phyloP scores from a whole-genome alignment of 2,888 invertebrate genomes.

The Lepeophtheirus nordmannii region DNA sequence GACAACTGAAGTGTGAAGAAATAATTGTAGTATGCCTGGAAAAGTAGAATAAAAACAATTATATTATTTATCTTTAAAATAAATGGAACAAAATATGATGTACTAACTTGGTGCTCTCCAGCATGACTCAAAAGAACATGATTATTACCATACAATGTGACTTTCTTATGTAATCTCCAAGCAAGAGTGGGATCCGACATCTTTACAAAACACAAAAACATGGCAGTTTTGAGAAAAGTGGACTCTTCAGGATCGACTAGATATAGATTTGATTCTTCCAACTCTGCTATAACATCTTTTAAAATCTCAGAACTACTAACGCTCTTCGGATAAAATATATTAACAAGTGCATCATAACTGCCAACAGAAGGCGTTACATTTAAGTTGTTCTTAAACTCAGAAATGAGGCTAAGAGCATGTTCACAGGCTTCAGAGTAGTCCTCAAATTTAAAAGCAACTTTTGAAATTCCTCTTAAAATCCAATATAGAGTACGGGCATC shows the following conservation, averaged over 20 bases:
- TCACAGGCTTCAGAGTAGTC: constrained; percentile 2
- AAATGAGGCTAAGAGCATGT: background rate
- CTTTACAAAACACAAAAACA: background rate
- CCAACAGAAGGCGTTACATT: background rate
- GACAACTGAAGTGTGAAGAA: background rate
- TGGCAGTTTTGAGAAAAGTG: background rate
- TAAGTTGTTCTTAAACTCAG: background rate
- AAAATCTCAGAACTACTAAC: background rate
- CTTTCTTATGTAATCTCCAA: background rate
- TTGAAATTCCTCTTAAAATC: background rate
- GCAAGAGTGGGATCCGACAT: background rate
- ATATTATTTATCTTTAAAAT: no score
- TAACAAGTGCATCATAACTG: background rate
- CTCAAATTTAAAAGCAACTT: background rate
- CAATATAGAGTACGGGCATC: background rate
- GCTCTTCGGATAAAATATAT: background rate
- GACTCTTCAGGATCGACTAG: background rate
- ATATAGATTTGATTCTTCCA: background rate
- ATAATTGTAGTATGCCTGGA: background rate
- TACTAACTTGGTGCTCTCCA: background rate
- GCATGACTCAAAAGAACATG: background rate
- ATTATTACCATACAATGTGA: background rate
- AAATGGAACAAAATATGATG: background rate
- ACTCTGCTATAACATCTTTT: background rate
- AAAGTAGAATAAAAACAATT: background rate